A percentile compares a stretch with the other conserved stretches of the same genome.
Conservation (phyloP, 1,140 invertebrate species). For the Pseudoatta argentina region DNA sequence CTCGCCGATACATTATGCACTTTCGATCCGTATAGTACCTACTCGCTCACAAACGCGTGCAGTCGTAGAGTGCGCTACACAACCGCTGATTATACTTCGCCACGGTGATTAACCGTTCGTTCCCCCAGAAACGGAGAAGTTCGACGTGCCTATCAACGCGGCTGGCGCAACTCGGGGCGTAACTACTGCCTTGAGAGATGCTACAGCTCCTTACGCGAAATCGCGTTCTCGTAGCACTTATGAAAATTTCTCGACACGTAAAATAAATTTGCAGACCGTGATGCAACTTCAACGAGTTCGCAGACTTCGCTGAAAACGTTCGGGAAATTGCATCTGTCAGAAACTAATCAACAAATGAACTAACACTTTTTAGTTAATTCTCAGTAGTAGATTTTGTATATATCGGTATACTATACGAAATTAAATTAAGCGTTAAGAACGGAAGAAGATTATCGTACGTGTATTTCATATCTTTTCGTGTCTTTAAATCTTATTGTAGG, state of each 20-base stretch:
- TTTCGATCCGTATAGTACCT: slow-evolving; percentile 21
- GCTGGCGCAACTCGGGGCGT: slow-evolving; percentile 1
- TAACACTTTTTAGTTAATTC: background rate
- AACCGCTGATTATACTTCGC: slow-evolving; percentile 62
- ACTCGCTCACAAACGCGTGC: background rate
- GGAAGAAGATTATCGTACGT: background rate
- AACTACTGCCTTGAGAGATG: slow-evolving; percentile 15
- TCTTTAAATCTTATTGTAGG: background rate
- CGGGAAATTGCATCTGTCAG: background rate
- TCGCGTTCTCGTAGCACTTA: background rate
- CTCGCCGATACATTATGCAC: slow-evolving; percentile 34
- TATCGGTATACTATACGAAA: background rate
- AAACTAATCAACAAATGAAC: background rate
- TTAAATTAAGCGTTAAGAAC: background rate
- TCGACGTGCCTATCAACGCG: slow-evolving; percentile 28
- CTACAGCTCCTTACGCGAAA: background rate
- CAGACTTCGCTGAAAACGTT: background rate
- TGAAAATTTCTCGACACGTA: background rate
- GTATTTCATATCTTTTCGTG: background rate
- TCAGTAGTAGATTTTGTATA: background rate
- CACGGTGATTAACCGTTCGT: slow-evolving; percentile 67
- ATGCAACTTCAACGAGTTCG: background rate
- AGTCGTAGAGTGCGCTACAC: background rate
- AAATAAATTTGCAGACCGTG: slow-evolving; percentile 26
- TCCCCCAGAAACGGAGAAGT: slow-evolving; percentile 44